Base-by-base conservation (phyloP, 2,797 vertebrate genomes). In the Poeciliopsis paucimaculata region DNA sequence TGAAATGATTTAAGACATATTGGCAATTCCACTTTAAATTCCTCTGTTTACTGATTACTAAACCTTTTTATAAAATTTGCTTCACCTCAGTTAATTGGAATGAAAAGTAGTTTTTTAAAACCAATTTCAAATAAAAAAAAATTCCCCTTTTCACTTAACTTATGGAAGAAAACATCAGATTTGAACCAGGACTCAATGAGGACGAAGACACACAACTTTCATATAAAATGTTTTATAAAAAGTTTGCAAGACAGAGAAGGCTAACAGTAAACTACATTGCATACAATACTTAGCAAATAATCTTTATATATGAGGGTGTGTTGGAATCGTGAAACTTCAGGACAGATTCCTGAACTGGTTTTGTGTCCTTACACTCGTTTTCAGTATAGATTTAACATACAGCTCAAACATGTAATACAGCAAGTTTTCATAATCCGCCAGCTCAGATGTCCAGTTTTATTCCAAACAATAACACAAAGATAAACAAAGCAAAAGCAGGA, bases 211-310 rank as follows among this genome's bases (percentile, higher is more conserved):
- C 55, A 16, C 5, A 2, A 26, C 39, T 74, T 90, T 92, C 72
- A 90, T 90, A 83, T 51, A 92, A 94, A 93, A 92, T 16, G 49
- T 80, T 94, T 93, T 93, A 93, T 93, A 87, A 86, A 89, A 88
- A 88, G 5, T 66, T 77, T 86, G 74, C 83, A 81, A 83, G 51
- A 87, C 74, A 91, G 62, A 89, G 70, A 84, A 87, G 81, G 76
- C 75, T 76, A 34, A 82, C 7, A 68, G 79, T 84, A 60, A 83
- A 81, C 81, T 73, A 87, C 80, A 89, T 75, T 46, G 66, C 64
- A 71, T 86, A 89, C 85, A 87, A 75, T 81, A 76, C 46, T 70
- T 77, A 82, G 16, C 51, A 74, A 82, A 85, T 75, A 34, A 83
- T 71, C 46, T 62, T 64, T 43, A 49, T 11, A 70, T 84, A 43